These are phyloP conservation scores for Malurus elegans DNA, from an alignment of 2,113 vertebrate genomes.

Conservation along the genomic window DNA sequence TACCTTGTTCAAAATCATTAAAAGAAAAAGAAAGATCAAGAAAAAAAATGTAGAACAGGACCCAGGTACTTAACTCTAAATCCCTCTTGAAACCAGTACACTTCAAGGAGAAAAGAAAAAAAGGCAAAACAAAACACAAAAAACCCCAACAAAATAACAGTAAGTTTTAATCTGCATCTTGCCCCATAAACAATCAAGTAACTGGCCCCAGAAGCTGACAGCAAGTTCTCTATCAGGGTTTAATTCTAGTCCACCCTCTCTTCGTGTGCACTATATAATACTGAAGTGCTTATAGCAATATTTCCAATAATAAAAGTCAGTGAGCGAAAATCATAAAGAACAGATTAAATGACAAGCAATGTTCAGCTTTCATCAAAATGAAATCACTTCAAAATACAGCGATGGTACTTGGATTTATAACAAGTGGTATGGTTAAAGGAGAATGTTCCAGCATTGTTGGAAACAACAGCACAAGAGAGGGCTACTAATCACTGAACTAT, in stretches of 20 bases:
- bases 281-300: background rate
- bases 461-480: background rate
- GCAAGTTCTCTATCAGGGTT: background rate
- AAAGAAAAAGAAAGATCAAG: background rate
- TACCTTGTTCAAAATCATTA: background rate
- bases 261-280: background rate
- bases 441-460: background rate
- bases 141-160: background rate
- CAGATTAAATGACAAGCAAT: background rate
- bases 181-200: background rate
- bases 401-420: background rate
- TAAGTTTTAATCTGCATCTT: background rate
- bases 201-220: background rate
- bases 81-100: background rate
- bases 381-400: background rate
- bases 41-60: background rate
- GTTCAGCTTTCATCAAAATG: background rate
- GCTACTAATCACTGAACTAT: background rate
- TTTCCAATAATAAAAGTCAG: constrained; percentile 21
- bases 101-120: background rate
- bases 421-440: background rate
- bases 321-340: background rate
- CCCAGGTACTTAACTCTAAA: background rate
- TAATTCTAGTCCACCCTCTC: background rate
- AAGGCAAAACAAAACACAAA: background rate